Base-by-base conservation (phyloP, 2,113 vertebrate species). In the Brachirus orientalis region DNA sequence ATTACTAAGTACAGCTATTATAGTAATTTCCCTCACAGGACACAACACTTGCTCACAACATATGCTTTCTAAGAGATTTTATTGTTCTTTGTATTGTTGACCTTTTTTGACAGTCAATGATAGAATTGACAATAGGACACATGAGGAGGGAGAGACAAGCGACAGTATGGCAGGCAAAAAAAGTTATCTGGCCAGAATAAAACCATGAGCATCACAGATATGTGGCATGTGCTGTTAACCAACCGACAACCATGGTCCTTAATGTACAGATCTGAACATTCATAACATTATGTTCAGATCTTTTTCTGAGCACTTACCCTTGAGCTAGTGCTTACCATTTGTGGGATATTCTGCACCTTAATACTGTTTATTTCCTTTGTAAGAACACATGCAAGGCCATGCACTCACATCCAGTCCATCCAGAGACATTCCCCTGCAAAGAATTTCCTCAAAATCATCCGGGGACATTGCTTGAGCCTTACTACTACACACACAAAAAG, bases 401-500 rank as follows among this genome's bases (percentile, higher is more conserved):
- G 36, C 8, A 41, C 43, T 46, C 38, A 57, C 50, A 58, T 19
- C 41, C 7, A n/a, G 7, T 22, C 54, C 62, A 72, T 45, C 58
- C 14, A 52, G 48, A 50, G 41, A 12, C 7, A 18, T 36, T 36
- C 14, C 35, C 17, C 54, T 19, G 33, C 14, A 70, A 28, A 28
- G 65, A 82, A 53, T 53, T 68, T 66, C n/a, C 48, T 69, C 62
- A 69, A 82, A 36, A 44, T 44, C 7, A 28, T 61, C 59, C 61
- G 68, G 37, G n/a, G 41, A 74, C 54, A 43, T 62, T 44, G 3
- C 35, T 69, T 66, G 16, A 72, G 45, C 22, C 8, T 7, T 41
- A 57, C 40, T 33, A 10, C 46, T 19, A 20, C 48, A 60, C 41
- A 59, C 51, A 50, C 22, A 56, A 9, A n/a, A 37, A 28, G 36